A percentile compares a stretch with the other conserved stretches of the same genome.
Conservation (phyloP, 30 jellyfish, hydroid and myxozoan genomes). For the Morbakka virulenta region DNA sequence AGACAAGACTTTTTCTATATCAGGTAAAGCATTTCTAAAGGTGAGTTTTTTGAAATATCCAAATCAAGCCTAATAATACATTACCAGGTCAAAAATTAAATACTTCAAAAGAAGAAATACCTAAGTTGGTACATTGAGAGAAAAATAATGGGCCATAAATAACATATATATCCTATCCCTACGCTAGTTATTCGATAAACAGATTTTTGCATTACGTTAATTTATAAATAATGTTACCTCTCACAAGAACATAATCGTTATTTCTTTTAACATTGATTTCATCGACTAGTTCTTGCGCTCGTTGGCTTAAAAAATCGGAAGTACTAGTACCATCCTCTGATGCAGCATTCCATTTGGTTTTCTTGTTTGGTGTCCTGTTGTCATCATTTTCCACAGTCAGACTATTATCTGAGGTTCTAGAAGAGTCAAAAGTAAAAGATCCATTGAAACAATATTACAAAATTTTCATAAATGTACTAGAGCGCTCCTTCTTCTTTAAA, state of each 20-base stretch:
- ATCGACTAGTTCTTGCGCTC: slow-evolving; percentile 47
- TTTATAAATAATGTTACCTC: slow-evolving; percentile 11
- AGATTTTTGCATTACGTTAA: too few relatives aligned
- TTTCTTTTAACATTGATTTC: slow-evolving; percentile 63
- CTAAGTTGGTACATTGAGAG: not conserved
- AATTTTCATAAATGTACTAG: too few relatives aligned
- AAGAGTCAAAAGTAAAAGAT: too few relatives aligned
- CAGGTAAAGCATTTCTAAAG: too few relatives aligned
- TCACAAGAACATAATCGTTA: slow-evolving; percentile 27
- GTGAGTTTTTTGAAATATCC: too few relatives aligned
- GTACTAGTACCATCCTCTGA: slow-evolving; percentile 1
- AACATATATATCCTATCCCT: not conserved
- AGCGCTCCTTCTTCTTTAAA: too few relatives aligned
- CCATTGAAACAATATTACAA: too few relatives aligned
- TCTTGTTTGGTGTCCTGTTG: not conserved
- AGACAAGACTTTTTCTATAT: too few relatives aligned
- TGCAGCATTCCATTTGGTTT: slow-evolving; percentile 4
- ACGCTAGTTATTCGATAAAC: not conserved
- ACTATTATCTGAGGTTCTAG: too few relatives aligned
- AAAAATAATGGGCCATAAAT: not conserved
- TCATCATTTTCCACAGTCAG: not conserved
- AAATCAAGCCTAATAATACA: too few relatives aligned
- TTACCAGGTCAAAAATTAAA: too few relatives aligned
- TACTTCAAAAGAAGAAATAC: not conserved
- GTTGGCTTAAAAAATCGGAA: slow-evolving; percentile 44